Percentiles rank a stretch among this genome's conserved stretches.
phyloP scores from a whole-genome alignment of 2,888 invertebrate genomes.

The Baronia brevicornis region DNA sequence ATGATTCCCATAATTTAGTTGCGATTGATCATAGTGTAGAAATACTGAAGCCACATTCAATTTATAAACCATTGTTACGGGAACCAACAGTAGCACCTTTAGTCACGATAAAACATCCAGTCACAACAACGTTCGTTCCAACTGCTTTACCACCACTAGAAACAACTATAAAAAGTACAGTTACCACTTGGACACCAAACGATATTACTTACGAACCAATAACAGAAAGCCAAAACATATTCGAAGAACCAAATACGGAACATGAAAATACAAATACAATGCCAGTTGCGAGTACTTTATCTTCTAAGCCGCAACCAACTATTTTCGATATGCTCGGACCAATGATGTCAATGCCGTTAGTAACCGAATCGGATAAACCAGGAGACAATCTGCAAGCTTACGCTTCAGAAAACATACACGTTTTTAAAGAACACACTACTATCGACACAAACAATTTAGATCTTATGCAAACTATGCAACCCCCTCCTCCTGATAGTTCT shows the following conservation, averaged over 20 bases:
- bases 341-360: conserved; percentile 67
- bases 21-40: conserved; percentile 39
- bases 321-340: conserved; percentile 57
- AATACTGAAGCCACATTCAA: conserved; percentile 42
- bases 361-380: conserved; percentile 50
- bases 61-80: conserved; percentile 56
- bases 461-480: conserved; percentile 78
- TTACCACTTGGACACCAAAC: conserved; percentile 33
- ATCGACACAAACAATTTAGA: conserved; percentile 50
- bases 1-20: conserved; percentile 60
- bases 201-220: conserved; percentile 33
- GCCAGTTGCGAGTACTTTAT: conserved; percentile 29
- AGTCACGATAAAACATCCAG: conserved; percentile 31
- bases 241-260: conserved; percentile 42
- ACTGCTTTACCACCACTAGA: conserved; percentile 43
- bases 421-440: conserved; percentile 45
- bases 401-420: conserved; percentile 57
- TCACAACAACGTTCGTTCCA: conserved; percentile 45
- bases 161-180: conserved; percentile 23
- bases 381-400: conserved; percentile 64
- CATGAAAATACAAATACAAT: conserved; percentile 27
- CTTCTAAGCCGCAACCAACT: conserved; percentile 33
- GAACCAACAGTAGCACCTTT: conserved; percentile 51
- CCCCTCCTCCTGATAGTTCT: conserved; percentile 55
- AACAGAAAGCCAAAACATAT: conserved; percentile 32